Evolutionary conservation across 2,797 vertebrate genomes (phyloP), one percentile per base, ranked within the genome.

Genomic region (Ataeniobius toweri): DNA sequence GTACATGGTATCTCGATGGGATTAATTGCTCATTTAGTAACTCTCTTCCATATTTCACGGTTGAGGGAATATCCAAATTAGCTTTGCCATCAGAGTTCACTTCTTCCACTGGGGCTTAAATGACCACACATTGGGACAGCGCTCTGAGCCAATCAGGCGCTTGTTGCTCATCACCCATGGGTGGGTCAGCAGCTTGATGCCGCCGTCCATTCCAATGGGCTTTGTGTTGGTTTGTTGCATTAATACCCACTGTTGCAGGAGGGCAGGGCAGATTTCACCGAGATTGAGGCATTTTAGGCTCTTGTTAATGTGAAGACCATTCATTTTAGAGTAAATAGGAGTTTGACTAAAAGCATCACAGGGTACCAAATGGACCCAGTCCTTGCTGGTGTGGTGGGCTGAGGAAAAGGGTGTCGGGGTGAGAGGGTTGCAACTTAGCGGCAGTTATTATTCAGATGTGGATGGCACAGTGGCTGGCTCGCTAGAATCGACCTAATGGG

Each of bases 21-120:
- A 94, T 94, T 94, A 94, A 94, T 94, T 94, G 94, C 92, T 93
- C 90, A 94, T 94, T 94, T 94, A 94, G 92, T 88, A 93, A 94
- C 89, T 92, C 93, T 89, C 92, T 89, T 89, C 86, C 90, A 93
- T 93, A 94, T 94, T 92, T 93, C 93, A 94, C 91, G 93, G 76
- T 89, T 90, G 91, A 94, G 90, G 82, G 90, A 80, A 89, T 91
- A 89, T 89, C 91, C 93, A 94, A 94, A 94, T 94, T 93, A 94
- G 93, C 91, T 94, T 89, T 91, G 89, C 92, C 93, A 91, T 93
- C 89, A 87, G 88, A 89, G 92, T 93, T 92, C 89, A 90, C 86
- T 89, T 80, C 87, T 88, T 91, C 89, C 89, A 75, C 82, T 82
- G 86, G 89, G 91, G 88, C 85, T 87, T 51, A 80, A 88, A 86